Evolutionary conservation across 2,888 invertebrate genomes (phyloP), one percentile per base, ranked within the genome.

Genomic region (Dryomyza anilis): DNA sequence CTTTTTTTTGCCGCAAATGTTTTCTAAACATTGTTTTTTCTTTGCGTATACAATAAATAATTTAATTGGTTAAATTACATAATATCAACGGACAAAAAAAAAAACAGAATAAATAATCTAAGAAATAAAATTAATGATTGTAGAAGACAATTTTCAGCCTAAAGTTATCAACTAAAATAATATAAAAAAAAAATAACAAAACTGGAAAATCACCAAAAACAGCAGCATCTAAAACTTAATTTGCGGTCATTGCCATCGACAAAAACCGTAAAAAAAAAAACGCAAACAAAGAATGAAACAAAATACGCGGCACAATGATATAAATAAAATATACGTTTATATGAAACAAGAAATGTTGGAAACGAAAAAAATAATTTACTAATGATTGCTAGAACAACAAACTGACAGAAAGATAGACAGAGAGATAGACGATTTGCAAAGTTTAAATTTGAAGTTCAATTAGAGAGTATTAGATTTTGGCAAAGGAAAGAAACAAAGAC

Each of bases 201-300:
- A 33, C 33, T 33, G 33, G n/a, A 39, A 39, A 39, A 39, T 7
- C 27, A 45, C 45, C 27, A 58, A 21, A 39, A 36, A 36, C 56
- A 56, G n/a, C 36, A 33, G 14, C 52, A n/a, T n/a, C n/a, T n/a
- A n/a, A n/a, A n/a, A n/a, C n/a, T n/a, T n/a, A 65, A 71, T 71
- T 74, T 75, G 72, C 71, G 73, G 76, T 72, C 77, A 77, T 76
- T 77, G 75, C 76, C 77, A 77, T 71, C 73, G 69, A 46, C 64
- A 36, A 39, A 39, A 7, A 33, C 12, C 12, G 6, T 7, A 39
- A 7, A 3, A 14, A 3, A 39, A 39, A 39, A 39, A 39, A 39
- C 39, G n/a, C 14, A 3, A 39, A n/a, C 7, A 39, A 39, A 39
- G n/a, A 39, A 14, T 2, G 8, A 12, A 7, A 39, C 39, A 39